Evolutionary conservation across 2,113 vertebrate species (phyloP), one percentile per base, ranked within the genome.

Genomic region (Urocolius indicus): DNA sequence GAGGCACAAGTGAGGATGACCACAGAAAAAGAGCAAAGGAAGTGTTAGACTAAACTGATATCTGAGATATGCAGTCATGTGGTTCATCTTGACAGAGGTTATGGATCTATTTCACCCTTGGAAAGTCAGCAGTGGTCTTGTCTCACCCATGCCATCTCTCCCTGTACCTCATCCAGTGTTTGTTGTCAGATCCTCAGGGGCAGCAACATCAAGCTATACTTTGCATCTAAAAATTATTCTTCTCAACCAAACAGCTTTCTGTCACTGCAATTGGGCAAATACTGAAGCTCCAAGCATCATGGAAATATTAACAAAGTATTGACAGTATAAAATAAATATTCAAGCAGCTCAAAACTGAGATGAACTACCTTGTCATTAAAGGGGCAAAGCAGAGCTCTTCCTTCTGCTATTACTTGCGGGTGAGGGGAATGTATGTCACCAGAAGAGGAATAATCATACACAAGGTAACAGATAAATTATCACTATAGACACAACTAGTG

Each of bases 361-460:
- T 84, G 1, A 89, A 59, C 16, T 51, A 41, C 54, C 9, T 49
- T 54, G 43, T 68, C 46, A 84, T 29, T 52, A 81, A 20, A 81
- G 34, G 6, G 15, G 34, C 57, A 90, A 67, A 68, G 71, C 34
- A 84, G 51, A 72, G 32, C 30, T 65, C 30, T 72, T 63, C 34
- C 49, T 94, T 83, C 76, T 66, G 67, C 36, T 87, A 8, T 15
- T 73, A 79, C 89, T 67, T 87, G 59, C 12, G 3, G 23, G 41
- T 15, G 4, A 7, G 23, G 8, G 23, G 18, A 55, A 12, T 41
- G 38, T 41, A 12, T 41, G 38, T 88, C 46, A 63, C 16, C 9
- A 20, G 57, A 76, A 87, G 20, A 85, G 55, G 23, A 91, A 82
- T 49, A 81, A 84, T 61, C 54, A 89, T n/a, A 85, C 73, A 67